Conservation (phyloP, 2,888 invertebrate genomes). For the Pristionchus fissidentatus region DNA sequence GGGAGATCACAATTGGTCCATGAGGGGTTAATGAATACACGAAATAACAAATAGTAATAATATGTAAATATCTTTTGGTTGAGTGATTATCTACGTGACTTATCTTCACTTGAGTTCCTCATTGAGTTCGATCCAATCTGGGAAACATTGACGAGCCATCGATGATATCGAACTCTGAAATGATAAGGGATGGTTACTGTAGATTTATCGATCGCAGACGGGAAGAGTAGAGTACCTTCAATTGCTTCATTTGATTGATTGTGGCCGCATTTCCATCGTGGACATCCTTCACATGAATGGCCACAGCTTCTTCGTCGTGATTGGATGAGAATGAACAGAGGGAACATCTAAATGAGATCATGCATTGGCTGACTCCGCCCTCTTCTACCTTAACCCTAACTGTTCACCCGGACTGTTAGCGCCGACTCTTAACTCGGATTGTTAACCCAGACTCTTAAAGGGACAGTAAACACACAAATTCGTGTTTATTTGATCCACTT, state of each 20-base stretch:
- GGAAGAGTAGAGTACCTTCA: neutral
- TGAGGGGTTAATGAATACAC: too few species aligned
- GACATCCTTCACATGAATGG: slow-evolving; percentile 52
- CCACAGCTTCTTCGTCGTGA: slow-evolving; percentile 52
- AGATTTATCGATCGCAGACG: neutral
- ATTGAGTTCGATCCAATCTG: slow-evolving; percentile 30
- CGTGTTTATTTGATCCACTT: too few species aligned
- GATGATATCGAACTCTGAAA: neutral
- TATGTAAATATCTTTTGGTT: too few species aligned
- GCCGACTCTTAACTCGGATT: too few species aligned
- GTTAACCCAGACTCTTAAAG: slow-evolving; percentile 46
- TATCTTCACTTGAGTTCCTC: slow-evolving; percentile 30
- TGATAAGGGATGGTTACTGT: neutral
- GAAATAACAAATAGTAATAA: too few species aligned
- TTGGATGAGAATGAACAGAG: slow-evolving; percentile 55
- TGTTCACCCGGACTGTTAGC: too few species aligned
- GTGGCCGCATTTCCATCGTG: slow-evolving; percentile 51
- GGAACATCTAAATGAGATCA: slow-evolving; percentile 50
- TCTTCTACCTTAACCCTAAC: too few species aligned
- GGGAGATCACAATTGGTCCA: too few species aligned
- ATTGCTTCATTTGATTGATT: slow-evolving; percentile 3
- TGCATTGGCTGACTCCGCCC: neutral
- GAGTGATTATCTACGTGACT: too few species aligned
- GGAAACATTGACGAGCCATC: slow-evolving; percentile 24
- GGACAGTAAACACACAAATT: too few species aligned